Conservation (phyloP, 2,888 invertebrate species). For the Magallana nippona region DNA sequence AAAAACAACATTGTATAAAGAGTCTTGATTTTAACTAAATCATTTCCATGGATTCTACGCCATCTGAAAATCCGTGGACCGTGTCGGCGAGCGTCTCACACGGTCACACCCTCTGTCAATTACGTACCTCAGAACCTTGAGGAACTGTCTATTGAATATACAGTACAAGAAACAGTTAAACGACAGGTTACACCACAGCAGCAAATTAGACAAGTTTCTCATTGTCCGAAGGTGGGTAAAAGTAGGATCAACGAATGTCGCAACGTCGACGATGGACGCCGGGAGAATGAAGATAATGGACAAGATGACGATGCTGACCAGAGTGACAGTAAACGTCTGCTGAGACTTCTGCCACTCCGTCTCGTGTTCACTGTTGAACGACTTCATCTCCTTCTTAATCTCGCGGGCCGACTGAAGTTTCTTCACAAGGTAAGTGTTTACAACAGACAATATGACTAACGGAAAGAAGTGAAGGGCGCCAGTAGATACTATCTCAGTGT, state of each 20-base stretch:
- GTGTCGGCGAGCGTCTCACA: slow-evolving; percentile 4
- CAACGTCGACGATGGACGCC: slow-evolving; percentile 69
- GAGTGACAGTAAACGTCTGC: slow-evolving; percentile 71
- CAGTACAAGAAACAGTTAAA: slow-evolving; percentile 77
- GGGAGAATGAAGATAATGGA: slow-evolving; percentile 73
- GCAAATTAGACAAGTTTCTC: slow-evolving; percentile 66
- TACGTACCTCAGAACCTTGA: slow-evolving; percentile 47
- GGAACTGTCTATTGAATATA: slow-evolving; percentile 72
- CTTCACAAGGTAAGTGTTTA: slow-evolving; percentile 67
- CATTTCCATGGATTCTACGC: background rate
- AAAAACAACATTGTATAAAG: too few relatives aligned
- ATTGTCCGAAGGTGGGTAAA: slow-evolving; percentile 50
- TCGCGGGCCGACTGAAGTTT: slow-evolving; percentile 64
- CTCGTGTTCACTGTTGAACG: slow-evolving; percentile 59
- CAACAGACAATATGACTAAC: slow-evolving; percentile 62
- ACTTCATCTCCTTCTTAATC: slow-evolving; percentile 55
- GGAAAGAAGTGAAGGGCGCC: slow-evolving; percentile 70
- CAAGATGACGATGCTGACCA: slow-evolving; percentile 72
- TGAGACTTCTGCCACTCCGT: slow-evolving; percentile 67
- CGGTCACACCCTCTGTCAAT: slow-evolving; percentile 15
- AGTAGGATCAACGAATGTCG: slow-evolving; percentile 66
- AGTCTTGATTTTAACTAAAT: too few relatives aligned
- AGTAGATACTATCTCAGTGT: slow-evolving; percentile 67
- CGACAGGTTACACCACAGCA: slow-evolving; percentile 71
- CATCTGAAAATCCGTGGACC: background rate